Base-by-base conservation (phyloP, 2,113 vertebrate species). In the Irena cyanogastra region DNA sequence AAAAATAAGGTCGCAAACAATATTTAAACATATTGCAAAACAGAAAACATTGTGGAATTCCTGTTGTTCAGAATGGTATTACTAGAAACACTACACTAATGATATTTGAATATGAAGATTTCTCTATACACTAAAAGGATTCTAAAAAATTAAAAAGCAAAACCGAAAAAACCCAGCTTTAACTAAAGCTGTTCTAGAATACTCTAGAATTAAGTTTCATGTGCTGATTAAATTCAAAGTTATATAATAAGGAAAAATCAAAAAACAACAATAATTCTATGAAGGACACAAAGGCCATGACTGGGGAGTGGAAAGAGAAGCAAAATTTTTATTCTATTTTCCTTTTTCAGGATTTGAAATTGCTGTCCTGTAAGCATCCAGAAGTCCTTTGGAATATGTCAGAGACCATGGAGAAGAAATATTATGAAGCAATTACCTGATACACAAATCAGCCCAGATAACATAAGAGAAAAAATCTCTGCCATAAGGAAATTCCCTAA, bases 81-180 rank as follows among this genome's bases (percentile, higher is more conserved):
- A 20, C 11, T 75, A 28, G 59, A 82, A 74, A 91, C 28, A 84
- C 19, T 50, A 45, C 20, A 64, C 37, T 31, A 59, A 59, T 22
- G 33, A 33, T 63, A 42, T 27, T 20, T 69, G 20, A 41, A 76
- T 16, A 64, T 6, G 42, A 61, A 81, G 18, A 66, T 10, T 85
- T 54, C 9, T 68, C 14, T 27, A 66, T 53, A 42, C n/a, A 53
- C 7, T 41, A 37, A 44, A 68, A 70, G 28, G 45, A 44, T 8
- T 18, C 31, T 64, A 49, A 57, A 41, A 72, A 50, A 42, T 57
- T 42, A 16, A 57, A 72, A 54, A 74, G 37, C 22, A 65, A 50
- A 60, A 1, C 3, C 9, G 9, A 6, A 14, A 28, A 6, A 0
- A 1, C 7, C 11, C 19, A 68, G 22, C 33, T 81, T 78, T 64